Evolutionary conservation across 2,888 invertebrate genomes (phyloP).

Genomic region (Brachycybe producta): DNA sequence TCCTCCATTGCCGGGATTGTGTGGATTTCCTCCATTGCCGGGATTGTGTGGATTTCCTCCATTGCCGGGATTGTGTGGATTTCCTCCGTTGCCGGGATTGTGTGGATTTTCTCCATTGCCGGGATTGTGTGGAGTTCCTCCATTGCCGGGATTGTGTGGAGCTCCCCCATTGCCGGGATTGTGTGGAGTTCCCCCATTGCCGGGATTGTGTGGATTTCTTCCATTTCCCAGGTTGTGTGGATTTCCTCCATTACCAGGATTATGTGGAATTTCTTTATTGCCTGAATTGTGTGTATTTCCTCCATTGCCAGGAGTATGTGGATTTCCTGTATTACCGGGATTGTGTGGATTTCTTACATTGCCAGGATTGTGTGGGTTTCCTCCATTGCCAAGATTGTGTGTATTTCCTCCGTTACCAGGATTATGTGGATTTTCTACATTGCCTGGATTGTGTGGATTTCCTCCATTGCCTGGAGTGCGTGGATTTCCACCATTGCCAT

Average conservation of each 20-base stretch:
- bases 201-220: no score
- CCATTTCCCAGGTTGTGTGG: no score
- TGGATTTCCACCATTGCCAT: no score
- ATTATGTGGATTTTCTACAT: neutral
- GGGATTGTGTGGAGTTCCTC: neutral
- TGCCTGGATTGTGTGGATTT: neutral
- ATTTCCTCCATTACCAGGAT: constrained; percentile 7
- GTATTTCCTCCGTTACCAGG: neutral
- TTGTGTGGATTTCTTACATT: neutral
- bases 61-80: no score
- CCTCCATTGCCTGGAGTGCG: no score
- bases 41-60: no score
- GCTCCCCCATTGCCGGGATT: constrained; percentile 5
- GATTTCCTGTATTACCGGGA: neutral
- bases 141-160: constrained; percentile 4
- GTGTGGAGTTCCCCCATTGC: neutral
- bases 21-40: constrained; percentile 10
- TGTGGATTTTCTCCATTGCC: neutral
- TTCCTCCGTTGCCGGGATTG: no score
- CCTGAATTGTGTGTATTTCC: neutral
- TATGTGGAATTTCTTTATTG: no score
- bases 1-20: neutral
- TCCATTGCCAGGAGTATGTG: no score
- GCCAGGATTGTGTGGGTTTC: no score
- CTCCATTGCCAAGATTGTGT: constrained; percentile 2